Evolutionary conservation across 2,888 invertebrate genomes (phyloP).

Genomic region (Dolichopus griseipennis): DNA sequence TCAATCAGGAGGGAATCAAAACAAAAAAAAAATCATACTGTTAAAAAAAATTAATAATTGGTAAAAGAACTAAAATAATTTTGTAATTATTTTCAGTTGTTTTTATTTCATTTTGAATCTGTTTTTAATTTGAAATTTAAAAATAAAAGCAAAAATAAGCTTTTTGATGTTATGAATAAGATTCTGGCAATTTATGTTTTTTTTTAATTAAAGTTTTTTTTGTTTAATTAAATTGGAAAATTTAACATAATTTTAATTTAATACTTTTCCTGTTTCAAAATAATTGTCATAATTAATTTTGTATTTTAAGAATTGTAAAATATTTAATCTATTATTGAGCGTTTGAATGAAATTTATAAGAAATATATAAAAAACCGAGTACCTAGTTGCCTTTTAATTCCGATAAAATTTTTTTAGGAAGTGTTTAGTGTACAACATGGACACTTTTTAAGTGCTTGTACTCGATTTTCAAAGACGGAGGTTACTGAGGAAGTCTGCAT

Average conservation of each 20-base stretch:
- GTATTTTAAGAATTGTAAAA: no score
- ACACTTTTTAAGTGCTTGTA: no score
- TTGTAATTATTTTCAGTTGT: background rate
- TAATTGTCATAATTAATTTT: no score
- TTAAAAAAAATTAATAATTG: slow-evolving; percentile 14
- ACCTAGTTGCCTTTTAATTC: no score
- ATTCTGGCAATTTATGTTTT: background rate
- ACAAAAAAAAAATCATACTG: slow-evolving; percentile 23
- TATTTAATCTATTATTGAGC: no score
- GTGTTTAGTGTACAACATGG: no score
- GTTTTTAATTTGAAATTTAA: background rate
- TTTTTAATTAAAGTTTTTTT: background rate
- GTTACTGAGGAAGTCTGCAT: no score
- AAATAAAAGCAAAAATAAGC: background rate
- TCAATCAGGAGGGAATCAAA: slow-evolving; percentile 25
- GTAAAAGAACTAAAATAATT: background rate
- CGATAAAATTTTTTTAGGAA: no score
- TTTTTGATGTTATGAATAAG: background rate
- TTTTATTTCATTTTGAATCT: background rate
- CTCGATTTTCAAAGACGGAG: no score
- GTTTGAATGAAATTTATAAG: no score
- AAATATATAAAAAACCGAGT: no score
- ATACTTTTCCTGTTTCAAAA: no score
- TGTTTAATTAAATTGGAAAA: background rate
- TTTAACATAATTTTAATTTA: background rate